A percentile compares a stretch with the other conserved stretches of the same genome.
phyloP scores from a whole-genome alignment of 2,797 vertebrate genomes.

The Phalanger gymnotis region DNA sequence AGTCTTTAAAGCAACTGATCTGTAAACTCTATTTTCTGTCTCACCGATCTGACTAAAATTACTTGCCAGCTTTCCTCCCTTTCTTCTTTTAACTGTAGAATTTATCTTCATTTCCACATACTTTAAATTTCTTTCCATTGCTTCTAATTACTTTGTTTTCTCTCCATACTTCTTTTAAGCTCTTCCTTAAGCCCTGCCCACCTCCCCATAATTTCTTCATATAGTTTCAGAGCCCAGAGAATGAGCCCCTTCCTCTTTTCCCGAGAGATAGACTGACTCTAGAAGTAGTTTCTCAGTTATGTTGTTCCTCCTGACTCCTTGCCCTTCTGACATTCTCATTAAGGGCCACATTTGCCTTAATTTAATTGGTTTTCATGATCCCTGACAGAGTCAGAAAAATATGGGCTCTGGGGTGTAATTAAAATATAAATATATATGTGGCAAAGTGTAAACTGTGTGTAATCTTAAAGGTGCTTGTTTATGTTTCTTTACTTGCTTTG shows the following conservation, averaged over 20 bases:
- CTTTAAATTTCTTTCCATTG: neutral
- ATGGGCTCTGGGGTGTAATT: neutral
- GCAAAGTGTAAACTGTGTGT: neutral
- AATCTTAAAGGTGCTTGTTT: neutral
- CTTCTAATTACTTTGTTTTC: conserved; percentile 8
- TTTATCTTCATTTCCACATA: neutral
- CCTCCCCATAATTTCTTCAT: neutral
- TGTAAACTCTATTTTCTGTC: conserved; percentile 19
- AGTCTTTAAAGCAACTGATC: conserved; percentile 8
- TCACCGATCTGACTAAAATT: conserved; percentile 14
- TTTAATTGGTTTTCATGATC: neutral
- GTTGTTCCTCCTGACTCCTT: neutral
- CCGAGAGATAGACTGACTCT: neutral
- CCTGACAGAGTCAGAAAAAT: neutral
- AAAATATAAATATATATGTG: neutral
- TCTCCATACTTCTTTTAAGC: neutral
- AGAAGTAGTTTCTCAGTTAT: neutral
- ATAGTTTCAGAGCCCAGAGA: neutral
- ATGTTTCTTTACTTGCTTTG: neutral
- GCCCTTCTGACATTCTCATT: neutral
- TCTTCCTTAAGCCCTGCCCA: neutral
- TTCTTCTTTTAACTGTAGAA: conserved; percentile 2
- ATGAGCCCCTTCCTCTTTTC: neutral
- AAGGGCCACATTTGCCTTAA: neutral
- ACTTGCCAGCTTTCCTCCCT: neutral